Percentiles rank a stretch among this genome's conserved stretches.
These are phyloP conservation scores for Phorcus lineatus DNA, from an alignment of 2,888 invertebrate species.

Conservation along the genomic window DNA sequence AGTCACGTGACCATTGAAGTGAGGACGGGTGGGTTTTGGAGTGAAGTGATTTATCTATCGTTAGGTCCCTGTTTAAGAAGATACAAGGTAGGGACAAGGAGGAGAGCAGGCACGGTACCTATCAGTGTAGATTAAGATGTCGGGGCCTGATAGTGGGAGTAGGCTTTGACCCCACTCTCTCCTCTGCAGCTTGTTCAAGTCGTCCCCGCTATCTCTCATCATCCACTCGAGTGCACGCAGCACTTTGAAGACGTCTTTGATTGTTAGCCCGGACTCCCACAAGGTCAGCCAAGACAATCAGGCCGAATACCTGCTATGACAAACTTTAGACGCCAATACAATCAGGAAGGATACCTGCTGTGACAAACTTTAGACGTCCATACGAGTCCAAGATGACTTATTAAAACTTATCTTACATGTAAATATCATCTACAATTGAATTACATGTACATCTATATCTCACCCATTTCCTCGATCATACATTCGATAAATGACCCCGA, in stretches of 20 bases:
- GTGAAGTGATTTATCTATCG: constrained; percentile 4
- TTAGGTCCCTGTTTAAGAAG: background rate
- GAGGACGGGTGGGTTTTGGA: background rate
- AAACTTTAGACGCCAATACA: too few relatives aligned
- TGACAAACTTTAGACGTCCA: too few relatives aligned
- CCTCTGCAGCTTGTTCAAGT: background rate
- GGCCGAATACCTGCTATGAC: too few relatives aligned
- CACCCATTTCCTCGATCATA: too few relatives aligned
- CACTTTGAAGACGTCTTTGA: background rate
- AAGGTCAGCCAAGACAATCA: background rate
- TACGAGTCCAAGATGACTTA: too few relatives aligned
- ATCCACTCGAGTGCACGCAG: background rate
- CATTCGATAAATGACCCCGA: too few relatives aligned
- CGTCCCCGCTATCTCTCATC: background rate
- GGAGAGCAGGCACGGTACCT: too few relatives aligned
- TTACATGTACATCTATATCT: too few relatives aligned
- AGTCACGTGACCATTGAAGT: background rate
- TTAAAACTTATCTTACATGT: too few relatives aligned
- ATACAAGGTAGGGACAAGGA: too few relatives aligned
- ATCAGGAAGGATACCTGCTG: too few relatives aligned
- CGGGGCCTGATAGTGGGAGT: background rate
- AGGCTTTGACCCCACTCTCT: background rate
- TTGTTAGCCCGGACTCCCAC: background rate
- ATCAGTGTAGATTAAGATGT: background rate
- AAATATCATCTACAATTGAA: too few relatives aligned